Evolutionary conservation across 2,888 invertebrate genomes (phyloP), one percentile per base, ranked within the genome.

Genomic region (Iphiclides podalirius): DNA sequence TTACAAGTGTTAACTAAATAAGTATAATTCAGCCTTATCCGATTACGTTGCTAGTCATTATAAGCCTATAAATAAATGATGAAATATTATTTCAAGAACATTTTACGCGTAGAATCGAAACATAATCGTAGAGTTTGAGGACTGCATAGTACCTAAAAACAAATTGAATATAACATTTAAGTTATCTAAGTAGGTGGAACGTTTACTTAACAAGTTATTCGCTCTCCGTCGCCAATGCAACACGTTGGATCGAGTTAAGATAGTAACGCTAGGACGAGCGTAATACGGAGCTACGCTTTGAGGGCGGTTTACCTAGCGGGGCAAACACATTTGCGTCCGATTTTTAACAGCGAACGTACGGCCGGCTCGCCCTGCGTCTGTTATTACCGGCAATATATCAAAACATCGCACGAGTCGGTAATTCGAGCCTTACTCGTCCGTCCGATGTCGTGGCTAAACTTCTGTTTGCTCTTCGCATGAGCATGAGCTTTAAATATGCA

Each of bases 311-410:
- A 62, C 68, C 61, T 63, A 44, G 56, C 63, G 52, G 62, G 65
- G 70, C 63, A 82, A 85, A 87, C 77, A 79, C 65, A 72, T 66
- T 70, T 60, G 57, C 59, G 68, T 70, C 75, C 77, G 84, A 85
- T 87, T 87, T 84, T 73, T 67, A 71, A 80, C 70, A 75, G 70
- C 74, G 70, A 72, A 79, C 74, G 70, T 72, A 79, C 69, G 72
- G 67, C 61, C 67, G 61, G 34, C 61, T 64, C 62, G 59, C 66
- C 67, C n/a, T n/a, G n/a, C n/a, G n/a, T 52, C 79, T 80, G 73
- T 85, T 87, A 88, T 87, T 88, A 88, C 53, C 64, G 71, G 76
- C 72, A 77, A 86, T 87, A 86, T 79, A 86, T 88, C 87, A 87
- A 79, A 84, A 81, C 78, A 82, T 78, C 78, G 72, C 76, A 72